Conservation (phyloP, 2,797 vertebrate genomes). For the Pelochelys cantorii region DNA sequence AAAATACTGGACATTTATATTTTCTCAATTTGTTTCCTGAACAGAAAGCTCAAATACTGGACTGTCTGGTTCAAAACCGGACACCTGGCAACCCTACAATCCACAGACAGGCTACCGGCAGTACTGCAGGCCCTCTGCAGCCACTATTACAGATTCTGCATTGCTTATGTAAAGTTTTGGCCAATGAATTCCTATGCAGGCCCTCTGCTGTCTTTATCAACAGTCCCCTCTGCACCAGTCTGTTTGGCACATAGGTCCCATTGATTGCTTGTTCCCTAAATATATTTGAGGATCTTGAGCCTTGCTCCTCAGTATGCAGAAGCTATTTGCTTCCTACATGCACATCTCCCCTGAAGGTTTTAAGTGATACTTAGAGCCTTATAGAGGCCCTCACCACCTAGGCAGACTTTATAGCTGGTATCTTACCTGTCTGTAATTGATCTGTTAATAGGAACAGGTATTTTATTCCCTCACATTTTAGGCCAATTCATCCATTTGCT, state of each 20-base stretch:
- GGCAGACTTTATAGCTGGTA: background rate
- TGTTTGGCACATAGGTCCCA: slow-evolving; percentile 59
- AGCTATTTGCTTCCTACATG: background rate
- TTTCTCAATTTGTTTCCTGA: no score
- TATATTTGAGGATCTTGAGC: background rate
- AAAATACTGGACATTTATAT: no score
- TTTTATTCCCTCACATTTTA: background rate
- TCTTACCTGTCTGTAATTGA: background rate
- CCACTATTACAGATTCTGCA: background rate
- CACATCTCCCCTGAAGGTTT: background rate
- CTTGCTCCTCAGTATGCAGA: background rate
- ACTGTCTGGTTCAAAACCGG: no score
- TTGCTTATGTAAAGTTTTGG: background rate
- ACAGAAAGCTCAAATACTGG: no score
- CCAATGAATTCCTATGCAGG: background rate
- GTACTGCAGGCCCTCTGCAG: background rate
- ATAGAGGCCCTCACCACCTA: background rate
- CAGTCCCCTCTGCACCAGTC: background rate
- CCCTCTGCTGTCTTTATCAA: background rate
- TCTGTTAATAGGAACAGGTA: background rate
- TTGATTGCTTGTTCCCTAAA: slow-evolving; percentile 33
- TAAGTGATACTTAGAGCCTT: background rate
- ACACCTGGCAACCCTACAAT: no score
- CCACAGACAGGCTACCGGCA: background rate
- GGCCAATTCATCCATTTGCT: background rate